These are phyloP conservation scores for Ceyx melanurus DNA, from an alignment of 2,113 vertebrate species.

Conservation along the genomic window DNA sequence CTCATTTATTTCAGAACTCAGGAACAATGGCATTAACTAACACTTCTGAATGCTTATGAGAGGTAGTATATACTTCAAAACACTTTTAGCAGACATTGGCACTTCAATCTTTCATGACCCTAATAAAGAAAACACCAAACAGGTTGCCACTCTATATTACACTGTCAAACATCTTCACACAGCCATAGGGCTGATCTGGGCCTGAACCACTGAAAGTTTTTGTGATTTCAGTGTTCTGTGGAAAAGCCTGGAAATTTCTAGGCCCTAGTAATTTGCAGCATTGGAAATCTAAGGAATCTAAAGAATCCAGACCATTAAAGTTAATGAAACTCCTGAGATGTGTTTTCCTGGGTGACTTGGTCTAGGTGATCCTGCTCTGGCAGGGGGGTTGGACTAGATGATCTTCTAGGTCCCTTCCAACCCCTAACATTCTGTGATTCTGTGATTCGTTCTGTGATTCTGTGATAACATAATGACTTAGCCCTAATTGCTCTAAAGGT, in stretches of 20 bases:
- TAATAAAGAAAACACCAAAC: background rate
- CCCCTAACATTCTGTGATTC: too few relatives aligned
- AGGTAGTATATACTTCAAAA: background rate
- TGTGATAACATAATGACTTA: background rate
- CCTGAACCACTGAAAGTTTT: background rate
- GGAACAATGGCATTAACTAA: background rate
- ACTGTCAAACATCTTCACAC: background rate
- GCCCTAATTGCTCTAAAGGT: background rate
- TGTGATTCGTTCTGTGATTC: too few relatives aligned
- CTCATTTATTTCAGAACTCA: background rate
- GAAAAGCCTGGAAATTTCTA: background rate
- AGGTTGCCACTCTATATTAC: background rate
- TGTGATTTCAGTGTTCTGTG: background rate
- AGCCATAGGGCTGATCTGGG: background rate
- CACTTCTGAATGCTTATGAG: background rate
- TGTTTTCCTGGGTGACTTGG: too few relatives aligned
- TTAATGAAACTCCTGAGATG: background rate
- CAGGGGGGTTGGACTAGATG: too few relatives aligned
- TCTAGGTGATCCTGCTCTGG: too few relatives aligned
- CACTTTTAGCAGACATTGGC: background rate
- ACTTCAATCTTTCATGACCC: background rate
- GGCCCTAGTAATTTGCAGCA: background rate
- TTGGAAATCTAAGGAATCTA: background rate
- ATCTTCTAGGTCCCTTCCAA: too few relatives aligned
- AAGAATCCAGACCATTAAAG: background rate